Conservation (phyloP, 2,113 vertebrate genomes). For the Siniperca knerii region DNA sequence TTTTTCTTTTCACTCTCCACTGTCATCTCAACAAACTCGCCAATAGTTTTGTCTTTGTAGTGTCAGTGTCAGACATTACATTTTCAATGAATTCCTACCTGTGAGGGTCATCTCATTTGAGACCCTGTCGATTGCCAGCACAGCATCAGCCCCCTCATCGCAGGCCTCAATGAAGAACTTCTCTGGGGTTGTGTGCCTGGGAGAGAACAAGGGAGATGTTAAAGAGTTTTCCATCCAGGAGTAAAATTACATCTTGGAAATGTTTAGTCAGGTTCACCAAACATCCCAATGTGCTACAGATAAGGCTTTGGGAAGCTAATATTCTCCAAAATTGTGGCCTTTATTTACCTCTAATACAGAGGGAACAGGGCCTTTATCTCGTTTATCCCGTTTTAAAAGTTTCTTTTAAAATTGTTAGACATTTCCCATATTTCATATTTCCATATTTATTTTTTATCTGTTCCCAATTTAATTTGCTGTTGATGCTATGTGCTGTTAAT, state of each 20-base stretch:
- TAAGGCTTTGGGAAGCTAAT: neutral
- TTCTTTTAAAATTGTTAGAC: no score
- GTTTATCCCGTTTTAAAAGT: no score
- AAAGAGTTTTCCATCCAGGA: neutral
- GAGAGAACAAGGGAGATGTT: neutral
- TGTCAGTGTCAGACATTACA: neutral
- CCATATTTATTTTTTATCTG: no score
- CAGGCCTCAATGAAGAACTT: conserved; percentile 98
- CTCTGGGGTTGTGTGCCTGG: conserved; percentile 93
- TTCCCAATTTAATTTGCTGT: no score
- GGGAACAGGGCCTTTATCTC: no score
- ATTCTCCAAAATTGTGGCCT: neutral
- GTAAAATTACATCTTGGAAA: neutral
- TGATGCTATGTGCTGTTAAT: no score
- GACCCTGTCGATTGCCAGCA: conserved; percentile 93
- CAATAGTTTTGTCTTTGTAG: neutral
- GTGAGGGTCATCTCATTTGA: conserved; percentile 96
- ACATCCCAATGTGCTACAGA: neutral
- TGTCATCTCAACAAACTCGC: no score
- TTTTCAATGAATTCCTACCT: conserved; percentile 81
- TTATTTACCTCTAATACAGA: no score
- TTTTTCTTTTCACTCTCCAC: no score
- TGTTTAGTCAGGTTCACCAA: neutral
- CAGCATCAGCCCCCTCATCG: conserved; percentile 92
- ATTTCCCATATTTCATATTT: no score